Conservation (phyloP, 2,113 vertebrate genomes). For the Strigops habroptila region DNA sequence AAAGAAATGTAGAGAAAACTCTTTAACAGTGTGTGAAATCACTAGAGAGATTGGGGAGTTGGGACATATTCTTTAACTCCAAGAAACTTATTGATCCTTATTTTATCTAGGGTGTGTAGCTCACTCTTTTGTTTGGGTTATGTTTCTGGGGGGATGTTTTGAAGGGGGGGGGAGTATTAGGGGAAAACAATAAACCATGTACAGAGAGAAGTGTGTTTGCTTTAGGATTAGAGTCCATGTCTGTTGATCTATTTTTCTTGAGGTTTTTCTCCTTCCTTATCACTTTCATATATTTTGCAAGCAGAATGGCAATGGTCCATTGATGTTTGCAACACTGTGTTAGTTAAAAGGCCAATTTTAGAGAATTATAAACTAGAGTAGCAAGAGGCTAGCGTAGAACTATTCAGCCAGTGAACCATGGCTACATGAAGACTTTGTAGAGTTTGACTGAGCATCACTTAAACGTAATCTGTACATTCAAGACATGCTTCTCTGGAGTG, state of each 20-base stretch:
- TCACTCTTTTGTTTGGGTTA: background rate
- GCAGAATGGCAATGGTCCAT: background rate
- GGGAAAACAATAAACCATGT: background rate
- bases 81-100: background rate
- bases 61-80: background rate
- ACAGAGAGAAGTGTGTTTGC: background rate
- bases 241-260: background rate
- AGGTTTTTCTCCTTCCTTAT: background rate
- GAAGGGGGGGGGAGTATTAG: too few species aligned
- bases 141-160: background rate
- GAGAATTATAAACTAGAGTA: background rate
- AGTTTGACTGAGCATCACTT: slow-evolving; percentile 1
- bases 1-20: background rate
- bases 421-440: background rate
- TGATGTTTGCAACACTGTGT: background rate
- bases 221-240: background rate
- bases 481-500: slow-evolving; percentile 4
- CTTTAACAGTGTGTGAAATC: background rate
- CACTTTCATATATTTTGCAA: background rate
- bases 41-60: background rate
- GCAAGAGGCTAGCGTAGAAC: background rate
- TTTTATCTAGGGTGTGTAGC: background rate
- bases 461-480: background rate
- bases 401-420: background rate
- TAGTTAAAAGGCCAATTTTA: background rate